A percentile compares a stretch with the other conserved stretches of the same genome.
Evolutionary conservation across 2,888 invertebrate genomes (phyloP).

Genomic region (Ormyrus thymus): DNA sequence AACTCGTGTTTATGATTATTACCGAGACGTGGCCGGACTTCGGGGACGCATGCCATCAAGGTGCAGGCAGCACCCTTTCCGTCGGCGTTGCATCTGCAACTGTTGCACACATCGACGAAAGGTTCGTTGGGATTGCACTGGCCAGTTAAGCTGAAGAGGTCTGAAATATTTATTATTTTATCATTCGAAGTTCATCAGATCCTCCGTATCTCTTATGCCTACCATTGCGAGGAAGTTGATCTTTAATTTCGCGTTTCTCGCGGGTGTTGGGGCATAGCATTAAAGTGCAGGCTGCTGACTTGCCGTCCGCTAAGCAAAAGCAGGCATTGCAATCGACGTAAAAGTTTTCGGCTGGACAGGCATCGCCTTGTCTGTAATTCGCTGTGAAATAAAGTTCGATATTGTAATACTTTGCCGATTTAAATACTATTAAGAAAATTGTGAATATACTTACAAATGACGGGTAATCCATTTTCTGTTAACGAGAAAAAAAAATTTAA

Average conservation of each 20-base stretch:
- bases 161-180: slow-evolving; percentile 7
- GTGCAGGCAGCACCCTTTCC: slow-evolving; percentile 76
- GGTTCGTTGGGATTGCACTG: slow-evolving; percentile 72
- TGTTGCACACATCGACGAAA: slow-evolving; percentile 76
- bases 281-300: slow-evolving; percentile 75
- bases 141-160: neutral
- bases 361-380: slow-evolving; percentile 7
- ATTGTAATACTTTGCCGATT: too few species aligned
- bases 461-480: neutral
- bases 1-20: too few species aligned
- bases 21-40: too few species aligned
- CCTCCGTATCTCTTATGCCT: neutral
- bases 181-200: neutral
- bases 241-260: too few species aligned
- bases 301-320: slow-evolving; percentile 76
- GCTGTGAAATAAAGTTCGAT: neutral
- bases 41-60: slow-evolving; percentile 60
- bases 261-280: slow-evolving; percentile 50
- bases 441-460: neutral
- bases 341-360: slow-evolving; percentile 75
- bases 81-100: slow-evolving; percentile 76
- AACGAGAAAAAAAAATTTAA: slow-evolving; percentile 4
- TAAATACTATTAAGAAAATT: too few species aligned
- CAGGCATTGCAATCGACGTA: slow-evolving; percentile 77
- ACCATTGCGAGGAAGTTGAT: neutral